Base-by-base conservation (phyloP, 1,140 invertebrate species). In the Drosophila hydei region DNA sequence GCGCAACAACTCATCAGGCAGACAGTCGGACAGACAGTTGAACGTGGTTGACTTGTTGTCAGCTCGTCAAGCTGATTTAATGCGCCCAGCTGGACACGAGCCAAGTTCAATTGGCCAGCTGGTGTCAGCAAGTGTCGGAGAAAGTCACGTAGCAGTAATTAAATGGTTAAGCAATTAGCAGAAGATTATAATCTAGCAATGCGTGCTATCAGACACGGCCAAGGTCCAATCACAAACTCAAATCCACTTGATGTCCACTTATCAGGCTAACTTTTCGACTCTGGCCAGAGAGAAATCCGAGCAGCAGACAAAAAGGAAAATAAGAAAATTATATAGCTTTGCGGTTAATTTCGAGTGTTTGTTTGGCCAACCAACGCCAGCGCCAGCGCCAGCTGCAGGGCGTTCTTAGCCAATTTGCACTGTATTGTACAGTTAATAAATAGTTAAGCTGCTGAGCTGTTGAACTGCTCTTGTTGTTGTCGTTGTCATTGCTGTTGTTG, bases 371-470 rank as follows among this genome's bases (percentile, higher is more conserved):
- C 48, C 47, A 59, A 23, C 38, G 14, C n/a, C n/a, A 40, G 33
- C 43, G 42, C 14, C 48, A 45, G 61, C 60, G 50, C 3, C 25
- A 27, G 4, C 4, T 61, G 55, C 14, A 48, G 38, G 55, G 71
- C 62, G 62, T 55, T 72, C 62, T 77, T 55, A 81, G 70, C 74
- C 74, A 85, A 85, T 85, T 81, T 80, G 77, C 40, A n/a, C 42
- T 33, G 21, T 67, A 85, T 85, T 85, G 81, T 85, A 38, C 77
- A 72, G 54, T 77, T 85, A 80, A 77, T 85, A 87, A 79, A 85
- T 80, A 77, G 80, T 85, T 85, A 19, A 48, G 56, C 38, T 68
- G 58, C 58, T 45, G 11, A 36, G n/a, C 54, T 27, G 19, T 11
- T 45, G 43, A 42, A 23, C 21, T 23, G 21, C 21, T 23, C 21